Conservation (phyloP, 2,797 vertebrate genomes). For the Ceryle rudis region DNA sequence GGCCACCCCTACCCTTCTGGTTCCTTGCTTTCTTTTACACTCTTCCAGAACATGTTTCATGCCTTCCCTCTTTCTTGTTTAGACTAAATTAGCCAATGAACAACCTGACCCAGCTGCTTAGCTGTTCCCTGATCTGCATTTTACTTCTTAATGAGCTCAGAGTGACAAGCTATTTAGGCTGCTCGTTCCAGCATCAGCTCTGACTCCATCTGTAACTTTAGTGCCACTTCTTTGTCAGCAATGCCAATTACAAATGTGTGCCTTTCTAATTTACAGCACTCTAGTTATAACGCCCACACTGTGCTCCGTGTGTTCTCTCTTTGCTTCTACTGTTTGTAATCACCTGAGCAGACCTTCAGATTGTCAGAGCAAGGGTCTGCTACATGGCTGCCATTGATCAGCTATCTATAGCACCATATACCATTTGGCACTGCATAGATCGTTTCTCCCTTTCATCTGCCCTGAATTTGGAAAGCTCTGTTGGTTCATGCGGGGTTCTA, state of each 20-base stretch:
- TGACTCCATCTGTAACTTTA: slow-evolving; percentile 81
- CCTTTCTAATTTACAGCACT: slow-evolving; percentile 77
- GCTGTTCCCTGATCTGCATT: slow-evolving; percentile 80
- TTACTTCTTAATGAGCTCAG: slow-evolving; percentile 81
- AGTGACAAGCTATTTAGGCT: slow-evolving; percentile 80
- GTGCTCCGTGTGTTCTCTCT: slow-evolving; percentile 69
- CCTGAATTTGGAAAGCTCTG: slow-evolving; percentile 61
- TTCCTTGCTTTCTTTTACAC: slow-evolving; percentile 75
- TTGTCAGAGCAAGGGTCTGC: slow-evolving; percentile 60
- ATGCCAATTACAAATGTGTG: slow-evolving; percentile 80
- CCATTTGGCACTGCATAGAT: slow-evolving; percentile 39
- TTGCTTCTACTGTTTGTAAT: slow-evolving; percentile 68
- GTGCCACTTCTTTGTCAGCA: slow-evolving; percentile 80
- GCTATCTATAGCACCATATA: slow-evolving; percentile 48
- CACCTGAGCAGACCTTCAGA: slow-evolving; percentile 64
- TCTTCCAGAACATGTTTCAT: slow-evolving; percentile 79
- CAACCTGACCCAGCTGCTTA: slow-evolving; percentile 81
- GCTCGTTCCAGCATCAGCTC: slow-evolving; percentile 80
- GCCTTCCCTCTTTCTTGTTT: slow-evolving; percentile 78
- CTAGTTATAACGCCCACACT: slow-evolving; percentile 73
- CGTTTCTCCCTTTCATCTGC: slow-evolving; percentile 52
- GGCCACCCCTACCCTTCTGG: slow-evolving; percentile 78
- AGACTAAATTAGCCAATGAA: slow-evolving; percentile 81
- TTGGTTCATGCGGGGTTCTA: slow-evolving; percentile 47
- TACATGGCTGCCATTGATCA: slow-evolving; percentile 59